Base-by-base conservation (phyloP, 2,888 invertebrate species). In the Drosophila lacicola region DNA sequence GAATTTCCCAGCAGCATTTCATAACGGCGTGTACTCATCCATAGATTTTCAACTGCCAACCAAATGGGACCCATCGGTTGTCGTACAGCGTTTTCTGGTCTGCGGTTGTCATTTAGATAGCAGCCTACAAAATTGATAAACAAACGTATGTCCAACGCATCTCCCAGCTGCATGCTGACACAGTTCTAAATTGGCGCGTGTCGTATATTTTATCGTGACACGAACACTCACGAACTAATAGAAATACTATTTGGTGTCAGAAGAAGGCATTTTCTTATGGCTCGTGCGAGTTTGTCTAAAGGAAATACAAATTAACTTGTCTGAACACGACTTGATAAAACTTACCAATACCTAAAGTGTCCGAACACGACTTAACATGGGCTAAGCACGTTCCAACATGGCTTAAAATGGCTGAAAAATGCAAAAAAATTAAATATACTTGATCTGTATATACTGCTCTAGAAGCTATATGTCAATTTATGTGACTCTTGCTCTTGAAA, bases 41-140 rank as follows among this genome's bases (percentile, higher is more conserved):
- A 70, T 73, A 56, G 63, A 68, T 74, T 74, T 54, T 62, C 74
- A 70, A 74, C 66, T 70, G 74, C 53, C 17, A 39, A 10, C 64
- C 70, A 61, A 74, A 56, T 72, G 73, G 63, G 47, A 57, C 9
- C 37, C 55, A 58, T 55, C 29, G 64, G 56, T 21, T 46, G 19
- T 61, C 36, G 56, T 57, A 63, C 64, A 72, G 37, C 57, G 53
- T 56, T 64, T 61, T 42, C 73, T 70, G 65, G 21, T 13, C 49
- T 61, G 70, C 61, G 74, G 57, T 33, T 47, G 44, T 64, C 74
- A 57, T 64, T 75, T 58, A 60, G 71, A 71, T 65, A 33, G 45
- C 57, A 39, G 29, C 53, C 37, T 39, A 46, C 60, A 41, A 82
- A 82, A 83, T 85, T 85, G 82, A 81, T 83, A 85, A 82, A 78